Conservation (phyloP, 2,888 invertebrate genomes). For the Spodoptera exigua region DNA sequence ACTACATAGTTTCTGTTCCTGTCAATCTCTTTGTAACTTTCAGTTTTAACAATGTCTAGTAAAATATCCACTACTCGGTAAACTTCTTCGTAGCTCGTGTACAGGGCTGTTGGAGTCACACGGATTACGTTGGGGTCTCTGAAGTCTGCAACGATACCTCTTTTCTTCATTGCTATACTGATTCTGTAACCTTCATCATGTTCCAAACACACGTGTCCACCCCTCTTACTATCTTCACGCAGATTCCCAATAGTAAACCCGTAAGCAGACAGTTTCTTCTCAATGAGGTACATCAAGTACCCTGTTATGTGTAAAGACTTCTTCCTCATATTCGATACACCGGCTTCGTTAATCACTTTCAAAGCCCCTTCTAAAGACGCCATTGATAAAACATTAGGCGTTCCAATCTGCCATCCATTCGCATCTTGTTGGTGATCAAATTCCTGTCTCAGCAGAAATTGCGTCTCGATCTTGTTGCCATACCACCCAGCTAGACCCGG, state of each 20-base stretch:
- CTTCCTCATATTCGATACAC: constrained; percentile 72
- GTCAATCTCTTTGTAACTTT: constrained; percentile 68
- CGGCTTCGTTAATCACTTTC: constrained; percentile 74
- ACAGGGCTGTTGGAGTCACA: constrained; percentile 76
- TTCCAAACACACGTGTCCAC: constrained; percentile 79
- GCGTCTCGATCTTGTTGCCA: constrained; percentile 75
- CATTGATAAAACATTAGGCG: constrained; percentile 76
- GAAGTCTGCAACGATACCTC: constrained; percentile 76
- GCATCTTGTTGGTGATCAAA: constrained; percentile 79
- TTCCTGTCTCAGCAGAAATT: constrained; percentile 74
- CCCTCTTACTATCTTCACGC: constrained; percentile 72
- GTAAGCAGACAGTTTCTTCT: constrained; percentile 66
- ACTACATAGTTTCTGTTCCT: constrained; percentile 69
- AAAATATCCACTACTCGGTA: constrained; percentile 74
- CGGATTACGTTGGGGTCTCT: constrained; percentile 79
- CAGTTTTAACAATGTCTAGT: constrained; percentile 69
- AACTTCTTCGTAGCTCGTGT: constrained; percentile 78
- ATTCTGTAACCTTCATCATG: constrained; percentile 80
- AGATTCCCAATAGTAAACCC: constrained; percentile 77
- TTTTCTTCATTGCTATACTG: constrained; percentile 71
- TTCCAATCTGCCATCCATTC: constrained; percentile 79
- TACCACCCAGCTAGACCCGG: constrained; percentile 81
- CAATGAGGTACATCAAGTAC: constrained; percentile 79
- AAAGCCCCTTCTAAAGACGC: constrained; percentile 78
- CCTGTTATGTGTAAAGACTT: constrained; percentile 81